These are phyloP conservation scores for Delichon dasypus DNA, from an alignment of 2,797 vertebrate genomes.

Conservation along the genomic window DNA sequence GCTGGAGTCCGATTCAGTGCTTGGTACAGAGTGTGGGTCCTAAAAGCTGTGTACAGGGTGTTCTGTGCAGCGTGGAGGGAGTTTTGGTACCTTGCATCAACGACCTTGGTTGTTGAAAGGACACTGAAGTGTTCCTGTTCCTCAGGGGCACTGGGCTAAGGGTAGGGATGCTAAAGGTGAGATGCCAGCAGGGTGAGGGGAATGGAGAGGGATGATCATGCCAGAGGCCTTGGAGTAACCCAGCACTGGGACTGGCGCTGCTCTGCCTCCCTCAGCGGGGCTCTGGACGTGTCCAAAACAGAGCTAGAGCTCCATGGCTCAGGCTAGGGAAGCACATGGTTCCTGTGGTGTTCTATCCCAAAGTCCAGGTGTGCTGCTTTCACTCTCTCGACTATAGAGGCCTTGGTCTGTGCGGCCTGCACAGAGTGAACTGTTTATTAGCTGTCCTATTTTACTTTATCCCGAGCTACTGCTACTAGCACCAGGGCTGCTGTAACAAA, in stretches of 20 bases:
- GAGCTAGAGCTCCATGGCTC: not conserved
- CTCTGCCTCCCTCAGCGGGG: accelerated
- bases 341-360: not conserved
- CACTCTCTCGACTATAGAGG: not conserved
- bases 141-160: not conserved
- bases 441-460: not conserved
- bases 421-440: not conserved
- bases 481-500: not conserved
- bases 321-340: not conserved
- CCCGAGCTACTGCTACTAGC: not conserved
- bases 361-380: not conserved
- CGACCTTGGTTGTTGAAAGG: not conserved
- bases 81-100: not conserved
- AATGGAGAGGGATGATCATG: not conserved
- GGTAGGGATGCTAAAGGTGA: not conserved
- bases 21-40: not conserved
- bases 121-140: not conserved
- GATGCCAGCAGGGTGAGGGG: not conserved
- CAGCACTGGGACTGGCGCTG: not conserved
- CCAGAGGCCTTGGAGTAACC: not conserved
- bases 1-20: not conserved
- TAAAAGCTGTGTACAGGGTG: not conserved
- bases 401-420: not conserved
- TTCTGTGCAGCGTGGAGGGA: not conserved
- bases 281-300: accelerated